Evolutionary conservation across 1,140 invertebrate species (phyloP), one percentile per base, ranked within the genome.

Genomic region (Tetragnatha versicolor): DNA sequence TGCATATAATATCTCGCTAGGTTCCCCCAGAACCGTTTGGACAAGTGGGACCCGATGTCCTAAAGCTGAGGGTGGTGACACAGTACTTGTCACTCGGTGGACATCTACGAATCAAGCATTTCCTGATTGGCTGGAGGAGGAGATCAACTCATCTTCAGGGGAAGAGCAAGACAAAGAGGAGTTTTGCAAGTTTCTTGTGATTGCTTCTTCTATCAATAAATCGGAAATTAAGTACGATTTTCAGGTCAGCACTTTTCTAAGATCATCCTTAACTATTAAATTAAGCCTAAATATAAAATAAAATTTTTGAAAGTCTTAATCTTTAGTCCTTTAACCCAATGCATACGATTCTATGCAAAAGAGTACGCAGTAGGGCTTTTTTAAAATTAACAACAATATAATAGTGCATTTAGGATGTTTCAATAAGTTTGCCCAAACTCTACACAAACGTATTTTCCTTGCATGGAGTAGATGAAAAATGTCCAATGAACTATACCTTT

Each of bases 31-130:
- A 33, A 29, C 45, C 3, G 17, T 69, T 51, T 69, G 66, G 66
- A 69, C 66, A 17, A 69, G 66, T 20, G 66, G 66, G 25, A 69
- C 22, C 7, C 27, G n/a, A 31, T 69, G 66, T 53, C 66, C 66
- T 0, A 35, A 39, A 27, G 27, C n/a, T 12, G 39, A 14, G 17
- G 22, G 27, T 53, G 9, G 25, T 22, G 33, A 10, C 20, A 3
- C 29, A 7, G 20, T 31, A 14, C 9, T 35, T 10, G 33, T 53
- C 22, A 53, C 47, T n/a, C 45, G 49, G 0, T 69, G 66, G 66
- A 25, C 33, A 22, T 53, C 45, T 5, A 47, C 49, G 27, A 37
- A 69, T 20, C 6, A 12, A 2, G 27, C 47, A 22, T 69, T 69
- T 14, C 66, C 45, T 4, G 66, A 69, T 12, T 69, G 66, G 66